phyloP scores from a whole-genome alignment of 2,113 vertebrate species.

The Ailuropoda melanoleuca region DNA sequence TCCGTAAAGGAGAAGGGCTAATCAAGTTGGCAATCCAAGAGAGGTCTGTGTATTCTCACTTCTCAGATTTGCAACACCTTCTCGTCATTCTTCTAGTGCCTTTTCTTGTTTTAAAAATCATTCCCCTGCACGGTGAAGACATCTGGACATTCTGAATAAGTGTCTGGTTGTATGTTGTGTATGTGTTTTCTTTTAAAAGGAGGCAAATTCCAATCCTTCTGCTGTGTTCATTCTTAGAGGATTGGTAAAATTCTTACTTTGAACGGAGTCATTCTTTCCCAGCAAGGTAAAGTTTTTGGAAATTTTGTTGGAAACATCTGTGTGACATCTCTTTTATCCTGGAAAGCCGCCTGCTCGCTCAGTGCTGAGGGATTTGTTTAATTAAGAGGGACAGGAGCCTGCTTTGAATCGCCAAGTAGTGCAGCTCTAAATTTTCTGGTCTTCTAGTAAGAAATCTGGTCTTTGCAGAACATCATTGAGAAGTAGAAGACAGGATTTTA shows the following conservation, averaged over 20 bases:
- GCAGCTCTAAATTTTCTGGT: neutral
- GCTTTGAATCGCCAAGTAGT: neutral
- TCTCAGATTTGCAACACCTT: constrained; percentile 43
- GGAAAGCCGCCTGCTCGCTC: neutral
- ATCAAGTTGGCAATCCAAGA: constrained; percentile 65
- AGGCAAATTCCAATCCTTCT: neutral
- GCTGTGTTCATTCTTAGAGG: neutral
- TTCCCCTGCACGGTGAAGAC: neutral
- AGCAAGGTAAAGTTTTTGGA: constrained; percentile 60
- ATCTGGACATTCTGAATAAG: constrained; percentile 50
- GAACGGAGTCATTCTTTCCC: constrained; percentile 47
- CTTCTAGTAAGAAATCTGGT: neutral
- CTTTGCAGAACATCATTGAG: neutral
- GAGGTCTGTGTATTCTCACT: constrained; percentile 75
- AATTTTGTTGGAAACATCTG: constrained; percentile 59
- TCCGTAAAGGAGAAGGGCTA: constrained; percentile 54
- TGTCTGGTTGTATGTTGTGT: constrained; percentile 31
- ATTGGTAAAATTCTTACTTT: constrained; percentile 56
- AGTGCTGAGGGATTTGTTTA: constrained; percentile 41
- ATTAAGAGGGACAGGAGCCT: constrained; percentile 39
- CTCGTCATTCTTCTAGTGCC: neutral
- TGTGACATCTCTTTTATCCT: constrained; percentile 44
- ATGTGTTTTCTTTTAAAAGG: constrained; percentile 47
- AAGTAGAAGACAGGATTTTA: neutral
- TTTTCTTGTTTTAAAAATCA: constrained; percentile 44